Base-by-base conservation (phyloP, 2,888 invertebrate species). In the Ypsolopha scabrella region DNA sequence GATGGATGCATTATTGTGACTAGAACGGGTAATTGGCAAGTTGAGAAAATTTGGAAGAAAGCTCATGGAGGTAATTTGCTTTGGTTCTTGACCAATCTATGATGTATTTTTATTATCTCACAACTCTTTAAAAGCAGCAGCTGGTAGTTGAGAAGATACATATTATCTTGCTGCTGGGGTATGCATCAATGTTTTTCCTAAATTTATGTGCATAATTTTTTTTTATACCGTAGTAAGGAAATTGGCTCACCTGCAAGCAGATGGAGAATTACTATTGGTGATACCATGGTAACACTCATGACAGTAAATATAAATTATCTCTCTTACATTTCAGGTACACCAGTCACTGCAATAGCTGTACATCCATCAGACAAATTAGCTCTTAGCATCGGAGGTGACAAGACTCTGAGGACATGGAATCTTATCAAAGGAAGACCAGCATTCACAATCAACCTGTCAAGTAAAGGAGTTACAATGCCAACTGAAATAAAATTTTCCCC, bases 281-380 rank as follows among this genome's bases (percentile, higher is more conserved):
- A n/a, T n/a, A n/a, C n/a, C n/a, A n/a, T n/a, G n/a, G n/a, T n/a
- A n/a, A n/a, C n/a, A n/a, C n/a, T n/a, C n/a, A n/a, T n/a, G n/a
- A n/a, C n/a, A n/a, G n/a, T n/a, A n/a, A n/a, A n/a, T n/a, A n/a
- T n/a, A n/a, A n/a, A 24, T 24, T n/a, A 47, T 38, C 37, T 8
- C 44, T 45, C n/a, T 34, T 36, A 39, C 38, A 45, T 74, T 73
- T 52, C 58, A 87, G 87, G 93, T 51, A 86, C 87, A 57, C 88
- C 91, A 6, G 90, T 98, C 0, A 90, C 91, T 53, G 89, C 90
- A 57, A 81, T 97, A 51, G 91, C 94, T 49, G 88, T 97, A 48
- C 98, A 98, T 86, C 94, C 96, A 1, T 92, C 92, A 62, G 96
- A 96, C 10, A 97, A 96, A 79, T 67, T 98, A 58, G 95, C 96